A percentile compares a stretch with the other conserved stretches of the same genome.
Conservation (phyloP, 2,113 vertebrate genomes). For the Myanophis thanlyinensis region DNA sequence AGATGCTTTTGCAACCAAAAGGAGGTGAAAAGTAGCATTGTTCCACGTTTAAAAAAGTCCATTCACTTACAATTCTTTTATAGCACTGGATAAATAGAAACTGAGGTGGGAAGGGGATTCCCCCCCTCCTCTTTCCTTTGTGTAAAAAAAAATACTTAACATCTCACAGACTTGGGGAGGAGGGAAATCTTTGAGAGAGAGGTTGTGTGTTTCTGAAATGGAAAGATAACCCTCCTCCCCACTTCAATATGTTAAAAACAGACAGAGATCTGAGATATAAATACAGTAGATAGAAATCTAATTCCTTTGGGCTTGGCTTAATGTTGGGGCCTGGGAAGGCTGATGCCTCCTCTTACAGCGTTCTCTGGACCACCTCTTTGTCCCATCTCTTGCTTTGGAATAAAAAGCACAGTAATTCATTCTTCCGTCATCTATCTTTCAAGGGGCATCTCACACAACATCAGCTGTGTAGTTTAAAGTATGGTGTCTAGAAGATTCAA, state of each 20-base stretch:
- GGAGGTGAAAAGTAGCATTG: neutral
- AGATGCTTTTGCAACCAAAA: neutral
- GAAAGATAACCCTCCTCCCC: neutral
- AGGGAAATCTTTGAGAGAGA: neutral
- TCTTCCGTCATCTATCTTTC: neutral
- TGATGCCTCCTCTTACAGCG: neutral
- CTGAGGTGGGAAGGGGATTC: neutral
- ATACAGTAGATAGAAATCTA: neutral
- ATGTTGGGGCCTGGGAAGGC: neutral
- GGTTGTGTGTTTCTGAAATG: neutral
- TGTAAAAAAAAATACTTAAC: neutral
- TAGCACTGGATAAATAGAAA: neutral
- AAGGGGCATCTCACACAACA: neutral
- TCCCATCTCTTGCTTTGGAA: neutral
- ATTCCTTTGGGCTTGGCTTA: neutral
- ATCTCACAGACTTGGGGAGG: neutral
- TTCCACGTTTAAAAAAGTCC: neutral
- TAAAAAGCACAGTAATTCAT: neutral
- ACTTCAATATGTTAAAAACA: neutral
- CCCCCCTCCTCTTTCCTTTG: neutral
- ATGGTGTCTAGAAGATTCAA: neutral
- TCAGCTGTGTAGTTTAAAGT: neutral
- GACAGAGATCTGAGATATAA: neutral
- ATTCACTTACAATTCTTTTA: neutral
- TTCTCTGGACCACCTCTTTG: neutral